Base-by-base conservation (phyloP, 2,113 vertebrate species). In the Crotalus viridis region DNA sequence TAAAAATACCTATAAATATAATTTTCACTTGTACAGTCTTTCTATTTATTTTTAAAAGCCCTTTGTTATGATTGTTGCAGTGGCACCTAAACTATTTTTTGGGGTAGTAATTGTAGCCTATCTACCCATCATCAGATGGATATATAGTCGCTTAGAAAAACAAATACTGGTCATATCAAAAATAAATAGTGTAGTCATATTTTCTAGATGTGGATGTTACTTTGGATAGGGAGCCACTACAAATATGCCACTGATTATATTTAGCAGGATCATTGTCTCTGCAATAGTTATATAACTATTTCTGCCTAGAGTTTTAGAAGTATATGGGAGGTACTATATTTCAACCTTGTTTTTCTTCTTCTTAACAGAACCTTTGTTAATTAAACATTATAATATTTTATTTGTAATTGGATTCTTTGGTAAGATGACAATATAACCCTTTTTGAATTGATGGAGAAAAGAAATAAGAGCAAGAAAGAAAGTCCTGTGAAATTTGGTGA, bases 11-110 rank as follows among this genome's bases (percentile, higher is more conserved):
- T 39, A 24, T n/a, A 87, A 87, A 33, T 21, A 24, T 61, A 22
- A 10, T 46, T 61, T 87, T 51, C 5, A 61, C 21, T 12, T 94
- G 26, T 52, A 96, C 95, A 94, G 74, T 95, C 94, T 93, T 85
- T 39, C 0, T 91, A 93, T 33, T 85, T 94, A 94, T 0, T 89
- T 93, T 93, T 93, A 22, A 43, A 26, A 81, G 17, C 69, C 92
- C 85, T 94, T 96, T 95, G 90, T 90, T 96, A 88, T 94, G 15
- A 85, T 94, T 95, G 33, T 81, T 81, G 6, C 33, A 81, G 69
- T 8, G 3, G 33, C 33, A 81, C 17, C 17, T 21, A 39, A 81
- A 39, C 33, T 81, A 39, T 39, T 39, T 39, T 39, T 39, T 39
- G 17, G 33, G 33, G 15, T 46, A 19, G 90, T 85, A 39, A 91